A percentile compares a stretch with the other conserved stretches of the same genome.
phyloP scores from a whole-genome alignment of 1,140 invertebrate species.

The Aradophagus sp. region DNA sequence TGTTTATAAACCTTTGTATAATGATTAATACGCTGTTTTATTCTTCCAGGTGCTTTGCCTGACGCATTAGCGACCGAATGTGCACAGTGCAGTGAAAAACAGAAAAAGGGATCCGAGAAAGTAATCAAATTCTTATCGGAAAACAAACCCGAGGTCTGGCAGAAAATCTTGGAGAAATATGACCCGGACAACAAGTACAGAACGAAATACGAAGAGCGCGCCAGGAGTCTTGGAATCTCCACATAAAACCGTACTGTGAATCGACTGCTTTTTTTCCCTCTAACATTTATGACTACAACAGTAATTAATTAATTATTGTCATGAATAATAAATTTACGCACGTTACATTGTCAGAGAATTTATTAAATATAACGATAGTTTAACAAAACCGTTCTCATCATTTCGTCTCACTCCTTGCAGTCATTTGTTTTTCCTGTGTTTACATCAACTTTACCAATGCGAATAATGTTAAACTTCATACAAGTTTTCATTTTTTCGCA shows the following conservation, averaged over 20 bases:
- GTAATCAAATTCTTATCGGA: constrained; percentile 76
- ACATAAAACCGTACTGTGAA: constrained; percentile 44
- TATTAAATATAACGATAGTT: constrained; percentile 43
- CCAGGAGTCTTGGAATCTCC: constrained; percentile 63
- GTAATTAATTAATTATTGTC: constrained; percentile 30
- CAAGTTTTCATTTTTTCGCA: too few relatives aligned
- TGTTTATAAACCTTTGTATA: background rate
- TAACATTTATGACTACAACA: constrained; percentile 16
- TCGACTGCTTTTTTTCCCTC: constrained; percentile 30
- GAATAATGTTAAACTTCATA: too few relatives aligned
- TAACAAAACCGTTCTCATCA: too few relatives aligned
- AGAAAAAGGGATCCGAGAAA: constrained; percentile 75
- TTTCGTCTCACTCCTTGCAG: too few relatives aligned
- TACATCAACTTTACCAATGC: too few relatives aligned
- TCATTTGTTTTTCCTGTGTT: too few relatives aligned
- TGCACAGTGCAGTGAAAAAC: constrained; percentile 78
- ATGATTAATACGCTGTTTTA: constrained; percentile 1
- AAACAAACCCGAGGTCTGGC: constrained; percentile 78
- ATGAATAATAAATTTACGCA: constrained; percentile 40
- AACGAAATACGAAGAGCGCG: constrained; percentile 76
- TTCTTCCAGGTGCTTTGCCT: constrained; percentile 73
- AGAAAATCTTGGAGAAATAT: constrained; percentile 76
- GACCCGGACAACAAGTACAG: constrained; percentile 78
- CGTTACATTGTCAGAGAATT: too few relatives aligned
- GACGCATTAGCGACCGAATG: constrained; percentile 80